Evolutionary conservation across 2,888 invertebrate genomes (phyloP), one percentile per base, ranked within the genome.

Genomic region (Entomobrya proxima): DNA sequence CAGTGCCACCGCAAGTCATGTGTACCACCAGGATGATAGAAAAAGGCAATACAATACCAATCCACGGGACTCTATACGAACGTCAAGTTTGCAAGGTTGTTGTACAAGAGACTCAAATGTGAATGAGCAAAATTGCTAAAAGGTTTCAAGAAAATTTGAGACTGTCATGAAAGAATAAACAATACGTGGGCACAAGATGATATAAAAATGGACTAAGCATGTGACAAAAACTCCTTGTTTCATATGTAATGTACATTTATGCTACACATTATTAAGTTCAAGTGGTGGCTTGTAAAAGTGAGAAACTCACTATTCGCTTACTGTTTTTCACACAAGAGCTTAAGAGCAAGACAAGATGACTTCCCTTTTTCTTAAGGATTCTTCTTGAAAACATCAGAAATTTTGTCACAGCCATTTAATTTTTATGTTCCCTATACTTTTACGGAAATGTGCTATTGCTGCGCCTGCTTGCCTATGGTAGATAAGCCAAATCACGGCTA

Each of bases 371-470:
- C 37, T 37, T 40, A 13, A 2, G 15, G 24, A 75, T 55, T 55
- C 55, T 75, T 35, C n/a, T n/a, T 11, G 5, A 50, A 79, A 79
- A 52, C 79, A 79, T 67, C 40, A 35, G 79, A 50, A 79, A 58
- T 76, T 76, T 77, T 77, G 84, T 84, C 77, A 84, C 84, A 84
- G 40, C 58, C 76, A 77, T 84, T 84, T 84, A 84, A 72, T 72
- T 84, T 84, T 84, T 69, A 84, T 72, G 84, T 24, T 13, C 32
- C 30, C 24, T 52, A 13, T 35, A 24, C 24, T 67, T 67, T 67
- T 30, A 50, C 50, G 30, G 44, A 32, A 72, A 72, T 72, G 47
- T 55, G 30, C 13, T 21, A 4, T n/a, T 67, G n/a, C n/a, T n/a
- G n/a, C 24, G 30, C 13, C 21, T 35, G 18, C 32, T 35, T 35